These are phyloP conservation scores for Thereva nobilitata DNA, from an alignment of 2,888 invertebrate genomes.

Conservation along the genomic window DNA sequence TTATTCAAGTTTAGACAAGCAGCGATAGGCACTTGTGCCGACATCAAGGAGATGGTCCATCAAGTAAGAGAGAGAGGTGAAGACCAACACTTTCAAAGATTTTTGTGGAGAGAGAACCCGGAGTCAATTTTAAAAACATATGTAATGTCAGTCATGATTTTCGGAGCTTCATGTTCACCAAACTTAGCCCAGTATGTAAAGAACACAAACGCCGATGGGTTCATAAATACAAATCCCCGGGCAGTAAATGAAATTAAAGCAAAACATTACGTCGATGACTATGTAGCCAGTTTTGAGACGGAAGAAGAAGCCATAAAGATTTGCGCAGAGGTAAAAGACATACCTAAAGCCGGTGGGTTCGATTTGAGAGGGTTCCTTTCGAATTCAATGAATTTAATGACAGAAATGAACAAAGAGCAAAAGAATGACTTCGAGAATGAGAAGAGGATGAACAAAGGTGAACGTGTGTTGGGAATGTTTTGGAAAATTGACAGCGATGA, in stretches of 20 bases:
- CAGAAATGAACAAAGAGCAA: constrained; percentile 22
- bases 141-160: constrained; percentile 44
- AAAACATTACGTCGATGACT: constrained; percentile 40
- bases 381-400: constrained; percentile 26
- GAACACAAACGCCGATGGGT: constrained; percentile 38
- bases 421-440: too few species aligned
- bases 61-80: constrained; percentile 45
- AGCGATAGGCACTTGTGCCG: constrained; percentile 46
- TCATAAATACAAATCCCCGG: constrained; percentile 29
- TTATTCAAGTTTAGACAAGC: constrained; percentile 48
- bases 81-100: constrained; percentile 46
- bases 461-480: constrained; percentile 38
- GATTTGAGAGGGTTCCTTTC: constrained; percentile 37
- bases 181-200: constrained; percentile 42
- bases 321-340: constrained; percentile 25
- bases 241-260: constrained; percentile 37
- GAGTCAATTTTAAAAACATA: constrained; percentile 32
- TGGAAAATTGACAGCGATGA: constrained; percentile 40
- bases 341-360: constrained; percentile 38
- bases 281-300: constrained; percentile 25
- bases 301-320: constrained; percentile 32
- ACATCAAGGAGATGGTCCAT: constrained; percentile 51
- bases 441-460: too few species aligned
- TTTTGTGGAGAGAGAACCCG: constrained; percentile 44
- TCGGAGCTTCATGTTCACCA: constrained; percentile 44